Conservation (phyloP, 2,888 invertebrate genomes). For the Acanthoscelides obtectus region DNA sequence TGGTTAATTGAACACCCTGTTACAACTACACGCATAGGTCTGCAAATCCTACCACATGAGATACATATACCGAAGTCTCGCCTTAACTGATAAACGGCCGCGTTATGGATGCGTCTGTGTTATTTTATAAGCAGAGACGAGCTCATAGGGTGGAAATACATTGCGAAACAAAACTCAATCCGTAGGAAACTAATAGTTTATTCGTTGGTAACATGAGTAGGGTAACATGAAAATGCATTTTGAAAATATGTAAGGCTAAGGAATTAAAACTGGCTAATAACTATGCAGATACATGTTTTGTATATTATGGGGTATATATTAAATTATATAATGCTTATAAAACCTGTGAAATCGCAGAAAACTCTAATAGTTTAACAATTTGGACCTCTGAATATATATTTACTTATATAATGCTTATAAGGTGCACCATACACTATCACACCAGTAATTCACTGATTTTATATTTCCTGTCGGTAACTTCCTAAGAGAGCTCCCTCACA, state of each 20-base stretch:
- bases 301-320: constrained; percentile 43
- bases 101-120: no score
- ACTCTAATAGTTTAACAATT: constrained; percentile 48
- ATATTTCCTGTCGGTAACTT: neutral
- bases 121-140: no score
- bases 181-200: constrained; percentile 49
- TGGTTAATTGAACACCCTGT: no score
- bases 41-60: no score
- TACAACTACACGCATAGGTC: no score
- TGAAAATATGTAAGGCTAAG: constrained; percentile 46
- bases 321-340: constrained; percentile 47
- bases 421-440: constrained; percentile 49
- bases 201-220: constrained; percentile 48
- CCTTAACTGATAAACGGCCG: no score
- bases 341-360: constrained; percentile 50
- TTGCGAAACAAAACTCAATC: constrained; percentile 7
- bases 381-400: constrained; percentile 48
- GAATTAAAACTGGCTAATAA: constrained; percentile 43
- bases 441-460: neutral
- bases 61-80: no score
- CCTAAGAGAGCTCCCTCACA: neutral
- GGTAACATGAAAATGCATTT: constrained; percentile 48
- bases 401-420: constrained; percentile 33
- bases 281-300: constrained; percentile 38
- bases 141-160: no score